Evolutionary conservation across 1,140 invertebrate genomes (phyloP).

Genomic region (Calliopsis andreniformis): DNA sequence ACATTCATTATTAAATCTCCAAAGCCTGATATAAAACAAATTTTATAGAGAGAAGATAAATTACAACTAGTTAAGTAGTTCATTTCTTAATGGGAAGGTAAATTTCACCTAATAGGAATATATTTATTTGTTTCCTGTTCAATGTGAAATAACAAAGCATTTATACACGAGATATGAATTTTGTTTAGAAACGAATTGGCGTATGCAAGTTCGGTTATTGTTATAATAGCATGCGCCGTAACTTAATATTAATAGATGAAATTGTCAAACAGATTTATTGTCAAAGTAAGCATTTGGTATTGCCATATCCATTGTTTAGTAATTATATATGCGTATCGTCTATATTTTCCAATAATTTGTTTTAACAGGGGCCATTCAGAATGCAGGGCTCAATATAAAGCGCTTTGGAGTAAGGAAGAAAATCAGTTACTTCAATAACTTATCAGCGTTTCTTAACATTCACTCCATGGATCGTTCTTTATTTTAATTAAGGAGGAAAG

Average conservation of each 20-base stretch:
- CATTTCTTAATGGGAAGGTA: constrained; percentile 3
- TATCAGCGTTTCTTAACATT: constrained; percentile 42
- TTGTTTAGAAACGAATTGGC: background rate
- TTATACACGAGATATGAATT: constrained; percentile 1
- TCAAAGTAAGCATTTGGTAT: constrained; percentile 37
- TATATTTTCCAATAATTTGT: constrained; percentile 38
- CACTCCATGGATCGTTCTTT: constrained; percentile 7
- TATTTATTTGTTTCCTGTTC: constrained; percentile 29
- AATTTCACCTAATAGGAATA: constrained; percentile 32
- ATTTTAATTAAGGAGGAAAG: background rate
- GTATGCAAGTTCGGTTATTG: constrained; percentile 6
- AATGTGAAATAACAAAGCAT: constrained; percentile 31
- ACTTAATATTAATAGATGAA: constrained; percentile 3
- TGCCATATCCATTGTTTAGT: background rate
- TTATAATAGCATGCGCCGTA: constrained; percentile 5
- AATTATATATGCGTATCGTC: constrained; percentile 2
- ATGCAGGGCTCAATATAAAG: constrained; percentile 47
- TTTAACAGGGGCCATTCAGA: constrained; percentile 55
- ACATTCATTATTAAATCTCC: constrained; percentile 26
- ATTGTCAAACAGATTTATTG: constrained; percentile 27
- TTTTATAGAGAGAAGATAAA: background rate
- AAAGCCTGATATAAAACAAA: constrained; percentile 41
- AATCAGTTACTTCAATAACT: constrained; percentile 38
- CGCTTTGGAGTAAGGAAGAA: constrained; percentile 46
- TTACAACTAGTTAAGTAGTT: constrained; percentile 26